Evolutionary conservation across 2,113 vertebrate species (phyloP), one percentile per base, ranked within the genome.

Genomic region (Gymnocephalus cernua): DNA sequence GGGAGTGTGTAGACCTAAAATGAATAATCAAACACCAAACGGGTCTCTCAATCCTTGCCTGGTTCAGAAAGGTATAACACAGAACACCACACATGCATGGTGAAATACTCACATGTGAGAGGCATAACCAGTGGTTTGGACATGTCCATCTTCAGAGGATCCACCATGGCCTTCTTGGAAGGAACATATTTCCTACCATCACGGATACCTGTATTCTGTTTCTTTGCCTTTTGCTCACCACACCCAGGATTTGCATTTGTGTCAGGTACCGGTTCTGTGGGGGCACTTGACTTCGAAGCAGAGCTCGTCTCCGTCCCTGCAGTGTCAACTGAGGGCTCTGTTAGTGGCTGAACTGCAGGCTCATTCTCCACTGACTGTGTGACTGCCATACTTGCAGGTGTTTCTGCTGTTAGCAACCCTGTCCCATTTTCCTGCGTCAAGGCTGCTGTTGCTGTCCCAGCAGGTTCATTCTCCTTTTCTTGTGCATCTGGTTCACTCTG

Each of bases 91-190:
- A 41, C 6, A 47, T 1, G 19, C 1, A 64, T 75, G 27, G n/a
- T 62, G 9, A 78, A 66, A 78, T 74, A 95, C 95, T 94, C 90
- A 95, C 95, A 95, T n/a, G 94, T 90, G 12, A 93, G 92, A 74
- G 93, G 94, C 13, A 87, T 82, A 10, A 82, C 53, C 23, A 82
- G 44, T 0, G 71, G 82, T 53, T 91, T 92, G 53, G 94, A 88
- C 93, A 95, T 94, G 79, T 96, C 95, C 58, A 95, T 88, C 80
- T 95, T 95, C 68, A 96, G 85, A 27, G 95, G 95, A 63, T 95
- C 94, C 2, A 89, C 32, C 91, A 94, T 93, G 59, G 93, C 91
- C 70, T 93, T 95, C 87, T 95, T 95, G 51, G 92, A 91, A 5
- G 91, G 90, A 79, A 95, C 89, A 56, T 89, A 91, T 78, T 89